These are phyloP conservation scores for Hypomecis punctinalis DNA, from an alignment of 2,888 invertebrate species.

Conservation along the genomic window DNA sequence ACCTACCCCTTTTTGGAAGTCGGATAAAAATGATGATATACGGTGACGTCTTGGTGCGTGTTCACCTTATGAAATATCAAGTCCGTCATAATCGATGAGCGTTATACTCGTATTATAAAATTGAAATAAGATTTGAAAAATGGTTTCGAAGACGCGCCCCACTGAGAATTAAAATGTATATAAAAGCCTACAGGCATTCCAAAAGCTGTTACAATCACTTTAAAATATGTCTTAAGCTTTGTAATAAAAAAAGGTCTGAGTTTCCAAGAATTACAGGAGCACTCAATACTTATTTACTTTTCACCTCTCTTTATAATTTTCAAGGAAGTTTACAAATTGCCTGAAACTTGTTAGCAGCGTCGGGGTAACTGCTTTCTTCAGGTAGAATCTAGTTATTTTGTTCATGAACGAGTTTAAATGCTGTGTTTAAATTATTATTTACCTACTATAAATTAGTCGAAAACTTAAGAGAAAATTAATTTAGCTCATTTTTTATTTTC, in stretches of 20 bases:
- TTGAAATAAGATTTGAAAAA: too few species aligned
- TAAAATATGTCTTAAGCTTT: too few species aligned
- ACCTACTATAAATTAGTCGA: not conserved
- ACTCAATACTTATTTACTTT: slow-evolving; percentile 4
- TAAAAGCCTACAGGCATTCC: too few species aligned
- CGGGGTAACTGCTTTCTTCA: slow-evolving; percentile 1
- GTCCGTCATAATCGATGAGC: too few species aligned
- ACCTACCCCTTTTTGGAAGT: too few species aligned
- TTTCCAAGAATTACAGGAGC: not conserved
- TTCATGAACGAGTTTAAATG: not conserved
- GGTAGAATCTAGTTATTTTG: slow-evolving; percentile 3
- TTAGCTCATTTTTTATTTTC: not conserved
- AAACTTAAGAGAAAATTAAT: not conserved
- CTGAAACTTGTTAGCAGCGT: slow-evolving; percentile 37
- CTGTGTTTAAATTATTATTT: not conserved
- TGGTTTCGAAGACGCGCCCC: too few species aligned
- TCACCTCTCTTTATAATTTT: slow-evolving; percentile 20
- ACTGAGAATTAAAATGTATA: too few species aligned
- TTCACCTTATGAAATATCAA: too few species aligned
- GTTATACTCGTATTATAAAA: too few species aligned
- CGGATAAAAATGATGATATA: too few species aligned
- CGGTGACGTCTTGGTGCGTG: too few species aligned
- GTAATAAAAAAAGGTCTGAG: not conserved
- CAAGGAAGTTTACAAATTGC: slow-evolving; percentile 33
- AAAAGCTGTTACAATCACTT: too few species aligned